These are phyloP conservation scores for Decapterus maruadsi DNA, from an alignment of 2,797 vertebrate genomes.

Conservation along the genomic window DNA sequence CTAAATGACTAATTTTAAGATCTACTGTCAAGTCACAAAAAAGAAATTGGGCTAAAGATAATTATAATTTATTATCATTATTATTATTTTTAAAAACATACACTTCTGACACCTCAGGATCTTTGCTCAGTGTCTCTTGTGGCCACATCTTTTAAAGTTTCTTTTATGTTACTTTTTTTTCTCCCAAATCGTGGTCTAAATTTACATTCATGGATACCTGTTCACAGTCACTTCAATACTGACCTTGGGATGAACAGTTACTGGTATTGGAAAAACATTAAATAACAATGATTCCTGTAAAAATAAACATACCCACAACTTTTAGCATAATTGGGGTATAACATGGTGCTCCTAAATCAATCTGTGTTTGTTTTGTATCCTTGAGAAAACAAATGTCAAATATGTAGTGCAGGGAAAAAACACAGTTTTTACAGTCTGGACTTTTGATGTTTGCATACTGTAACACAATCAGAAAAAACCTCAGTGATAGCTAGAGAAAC, in stretches of 20 bases:
- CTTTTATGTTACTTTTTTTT: background rate
- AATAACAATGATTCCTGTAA: constrained; percentile 10
- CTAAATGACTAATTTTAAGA: constrained; percentile 52
- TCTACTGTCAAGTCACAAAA: constrained; percentile 50
- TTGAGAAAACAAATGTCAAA: constrained; percentile 3
- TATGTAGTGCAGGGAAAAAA: background rate
- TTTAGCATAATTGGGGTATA: background rate
- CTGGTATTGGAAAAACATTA: background rate
- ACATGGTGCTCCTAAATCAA: background rate
- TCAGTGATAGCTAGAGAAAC: constrained; percentile 19
- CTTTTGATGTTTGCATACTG: constrained; percentile 10
- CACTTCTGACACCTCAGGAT: constrained; percentile 2
- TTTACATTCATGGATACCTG: constrained; percentile 16
- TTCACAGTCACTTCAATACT: constrained; percentile 25
- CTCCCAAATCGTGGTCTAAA: background rate
- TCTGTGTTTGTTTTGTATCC: background rate
- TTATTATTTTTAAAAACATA: constrained; percentile 4
- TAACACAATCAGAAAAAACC: constrained; percentile 9
- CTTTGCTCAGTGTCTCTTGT: background rate
- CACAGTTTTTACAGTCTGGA: constrained; percentile 35
- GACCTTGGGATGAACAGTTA: constrained; percentile 5
- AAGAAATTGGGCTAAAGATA: constrained; percentile 40
- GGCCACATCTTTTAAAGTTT: background rate
- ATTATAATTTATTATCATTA: constrained; percentile 42
- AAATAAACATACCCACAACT: constrained; percentile 8